Evolutionary conservation across 2,797 vertebrate species (phyloP).

Genomic region (Epinephelus coioides): DNA sequence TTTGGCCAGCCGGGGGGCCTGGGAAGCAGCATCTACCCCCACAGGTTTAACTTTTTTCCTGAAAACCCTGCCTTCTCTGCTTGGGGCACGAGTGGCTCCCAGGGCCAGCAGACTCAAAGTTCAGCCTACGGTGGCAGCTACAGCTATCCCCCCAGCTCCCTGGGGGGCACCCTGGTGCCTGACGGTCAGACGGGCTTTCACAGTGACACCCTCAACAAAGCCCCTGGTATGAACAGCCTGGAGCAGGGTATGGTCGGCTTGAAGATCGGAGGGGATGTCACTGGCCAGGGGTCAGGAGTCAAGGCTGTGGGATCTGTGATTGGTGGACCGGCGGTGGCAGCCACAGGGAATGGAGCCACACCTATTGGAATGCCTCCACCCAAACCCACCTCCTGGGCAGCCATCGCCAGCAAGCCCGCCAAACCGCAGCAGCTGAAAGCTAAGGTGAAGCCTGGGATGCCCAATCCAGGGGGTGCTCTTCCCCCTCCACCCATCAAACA

Average conservation of each 20-base stretch:
- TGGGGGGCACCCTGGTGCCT: conserved; percentile 93
- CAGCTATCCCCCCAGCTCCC: conserved; percentile 94
- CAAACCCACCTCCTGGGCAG: conserved; percentile 96
- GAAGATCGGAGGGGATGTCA: conserved; percentile 92
- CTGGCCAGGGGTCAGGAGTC: conserved; percentile 88
- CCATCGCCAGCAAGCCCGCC: conserved; percentile 96
- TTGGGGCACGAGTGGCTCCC: conserved; percentile 95
- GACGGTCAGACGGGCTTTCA: conserved; percentile 96
- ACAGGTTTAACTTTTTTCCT: conserved; percentile 97
- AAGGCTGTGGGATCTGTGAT: conserved; percentile 95
- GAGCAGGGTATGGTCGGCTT: conserved; percentile 97
- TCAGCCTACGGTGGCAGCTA: conserved; percentile 96
- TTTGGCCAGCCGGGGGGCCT: conserved; percentile 96
- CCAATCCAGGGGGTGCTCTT: conserved; percentile 86
- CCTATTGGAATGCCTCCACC: conserved; percentile 91
- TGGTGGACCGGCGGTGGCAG: conserved; percentile 88
- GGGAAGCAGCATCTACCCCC: conserved; percentile 95
- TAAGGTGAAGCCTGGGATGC: conserved; percentile 92
- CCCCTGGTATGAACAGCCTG: conserved; percentile 96
- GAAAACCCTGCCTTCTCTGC: conserved; percentile 97
- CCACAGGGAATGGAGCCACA: conserved; percentile 90
- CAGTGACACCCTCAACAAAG: conserved; percentile 94
- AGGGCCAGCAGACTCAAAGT: conserved; percentile 96
- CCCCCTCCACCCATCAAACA: conserved; percentile 96
- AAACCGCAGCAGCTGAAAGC: conserved; percentile 93